Percentiles rank a stretch among this genome's conserved stretches.
These are phyloP conservation scores for Gadus chalcogrammus DNA, from an alignment of 2,113 vertebrate genomes.

Conservation along the genomic window DNA sequence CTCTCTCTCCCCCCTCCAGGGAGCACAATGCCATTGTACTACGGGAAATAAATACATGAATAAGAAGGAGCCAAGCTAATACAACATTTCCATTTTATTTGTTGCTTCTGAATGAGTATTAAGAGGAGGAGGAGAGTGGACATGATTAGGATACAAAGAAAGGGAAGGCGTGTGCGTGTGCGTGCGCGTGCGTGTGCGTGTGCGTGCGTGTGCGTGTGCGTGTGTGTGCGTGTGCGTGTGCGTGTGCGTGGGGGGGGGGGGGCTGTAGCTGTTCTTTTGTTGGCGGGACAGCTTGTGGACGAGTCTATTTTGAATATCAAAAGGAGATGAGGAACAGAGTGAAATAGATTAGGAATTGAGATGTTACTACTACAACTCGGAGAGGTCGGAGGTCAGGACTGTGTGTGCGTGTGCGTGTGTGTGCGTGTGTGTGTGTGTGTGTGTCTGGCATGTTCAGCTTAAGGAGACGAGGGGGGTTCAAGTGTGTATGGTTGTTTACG, in stretches of 20 bases:
- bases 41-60: too few relatives aligned
- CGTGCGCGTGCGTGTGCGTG: too few relatives aligned
- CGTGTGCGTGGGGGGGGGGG: too few relatives aligned
- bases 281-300: constrained; percentile 32
- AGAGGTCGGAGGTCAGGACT: constrained; percentile 34
- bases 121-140: constrained; percentile 16
- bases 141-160: constrained; percentile 14
- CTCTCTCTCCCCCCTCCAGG: constrained; percentile 4
- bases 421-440: constrained; percentile 12
- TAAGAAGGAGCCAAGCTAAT: constrained; percentile 25
- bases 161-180: background rate
- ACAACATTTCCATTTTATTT: constrained; percentile 21
- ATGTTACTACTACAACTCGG: constrained; percentile 38
- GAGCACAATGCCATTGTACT: constrained; percentile 49
- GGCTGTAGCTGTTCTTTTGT: constrained; percentile 44
- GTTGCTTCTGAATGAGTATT: constrained; percentile 15
- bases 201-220: too few relatives aligned
- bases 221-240: background rate
- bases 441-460: background rate
- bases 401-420: constrained; percentile 1
- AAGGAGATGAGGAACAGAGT: constrained; percentile 41
- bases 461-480: constrained; percentile 1
- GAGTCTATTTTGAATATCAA: constrained; percentile 59
- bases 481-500: constrained; percentile 30
- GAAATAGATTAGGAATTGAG: constrained; percentile 41